Evolutionary conservation across 2,888 invertebrate genomes (phyloP).

Genomic region (Campoplex nolae): DNA sequence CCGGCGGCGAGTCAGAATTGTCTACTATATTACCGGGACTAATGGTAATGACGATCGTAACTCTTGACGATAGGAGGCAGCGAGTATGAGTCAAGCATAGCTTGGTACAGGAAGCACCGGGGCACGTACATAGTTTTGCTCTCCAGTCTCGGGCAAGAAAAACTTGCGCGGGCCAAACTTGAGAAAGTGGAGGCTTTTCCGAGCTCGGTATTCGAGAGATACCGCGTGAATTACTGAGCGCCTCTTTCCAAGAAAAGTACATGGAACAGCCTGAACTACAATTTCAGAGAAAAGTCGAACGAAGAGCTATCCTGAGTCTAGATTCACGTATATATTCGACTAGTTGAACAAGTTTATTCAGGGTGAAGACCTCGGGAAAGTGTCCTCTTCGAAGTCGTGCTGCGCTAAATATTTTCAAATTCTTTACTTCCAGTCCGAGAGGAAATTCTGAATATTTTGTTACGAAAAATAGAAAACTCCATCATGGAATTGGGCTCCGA

Average conservation of each 20-base stretch:
- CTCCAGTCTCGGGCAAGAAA: slow-evolving; percentile 9
- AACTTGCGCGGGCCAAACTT: slow-evolving; percentile 30
- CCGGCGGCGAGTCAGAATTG: slow-evolving; percentile 68
- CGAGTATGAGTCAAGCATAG: slow-evolving; percentile 14
- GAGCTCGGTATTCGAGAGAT: slow-evolving; percentile 67
- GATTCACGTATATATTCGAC: not conserved
- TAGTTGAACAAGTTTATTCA: not conserved
- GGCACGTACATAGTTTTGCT: slow-evolving; percentile 25
- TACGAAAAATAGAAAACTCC: not conserved
- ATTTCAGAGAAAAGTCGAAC: slow-evolving; percentile 31
- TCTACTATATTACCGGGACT: slow-evolving; percentile 76
- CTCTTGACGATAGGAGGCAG: slow-evolving; percentile 76
- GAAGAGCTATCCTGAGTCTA: not conserved
- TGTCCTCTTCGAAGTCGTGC: not conserved
- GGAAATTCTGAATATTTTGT: too few species aligned
- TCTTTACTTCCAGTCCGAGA: not conserved
- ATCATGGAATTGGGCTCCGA: too few species aligned
- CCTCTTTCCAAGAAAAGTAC: slow-evolving; percentile 45
- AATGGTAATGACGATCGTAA: slow-evolving; percentile 81
- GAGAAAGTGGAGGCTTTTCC: slow-evolving; percentile 54
- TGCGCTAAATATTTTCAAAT: not conserved
- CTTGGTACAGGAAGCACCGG: not conserved
- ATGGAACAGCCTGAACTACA: not conserved
- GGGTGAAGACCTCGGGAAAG: not conserved
- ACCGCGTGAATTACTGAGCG: slow-evolving; percentile 74